Evolutionary conservation across 2,797 vertebrate genomes (phyloP).

Genomic region (Megalops cyprinoides): DNA sequence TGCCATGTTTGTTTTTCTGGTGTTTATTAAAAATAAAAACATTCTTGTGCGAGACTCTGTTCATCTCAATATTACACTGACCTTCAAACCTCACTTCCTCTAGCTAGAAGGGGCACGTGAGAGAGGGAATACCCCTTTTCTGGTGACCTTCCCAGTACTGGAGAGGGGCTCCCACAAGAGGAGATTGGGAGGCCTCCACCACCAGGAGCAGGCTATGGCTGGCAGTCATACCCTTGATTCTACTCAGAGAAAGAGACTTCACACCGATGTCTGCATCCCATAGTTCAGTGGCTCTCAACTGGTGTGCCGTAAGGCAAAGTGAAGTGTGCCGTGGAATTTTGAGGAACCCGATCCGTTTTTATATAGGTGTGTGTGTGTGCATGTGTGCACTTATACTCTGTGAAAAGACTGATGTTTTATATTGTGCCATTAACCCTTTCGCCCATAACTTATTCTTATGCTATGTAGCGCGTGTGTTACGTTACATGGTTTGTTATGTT

Average conservation of each 20-base stretch:
- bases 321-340: too few species aligned
- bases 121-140: slow-evolving; percentile 40
- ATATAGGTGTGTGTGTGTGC: too few species aligned
- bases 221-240: not conserved
- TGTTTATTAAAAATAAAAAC: slow-evolving; percentile 39
- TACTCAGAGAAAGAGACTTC: not conserved
- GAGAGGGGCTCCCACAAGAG: slow-evolving; percentile 29
- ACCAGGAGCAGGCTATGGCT: not conserved
- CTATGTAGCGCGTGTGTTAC: too few species aligned
- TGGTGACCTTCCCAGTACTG: slow-evolving; percentile 5
- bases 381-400: too few species aligned
- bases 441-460: too few species aligned
- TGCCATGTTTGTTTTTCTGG: too few species aligned
- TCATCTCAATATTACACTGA: slow-evolving; percentile 56
- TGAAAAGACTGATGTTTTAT: too few species aligned
- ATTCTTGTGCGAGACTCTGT: slow-evolving; percentile 49
- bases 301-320: too few species aligned
- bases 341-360: too few species aligned
- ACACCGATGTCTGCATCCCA: not conserved
- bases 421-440: too few species aligned
- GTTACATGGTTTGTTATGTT: too few species aligned
- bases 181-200: not conserved
- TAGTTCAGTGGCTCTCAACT: too few species aligned
- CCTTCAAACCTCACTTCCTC: slow-evolving; percentile 71
- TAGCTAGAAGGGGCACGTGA: slow-evolving; percentile 43